Conservation (phyloP, 2,888 invertebrate genomes). For the Listrodromus nycthemerus region DNA sequence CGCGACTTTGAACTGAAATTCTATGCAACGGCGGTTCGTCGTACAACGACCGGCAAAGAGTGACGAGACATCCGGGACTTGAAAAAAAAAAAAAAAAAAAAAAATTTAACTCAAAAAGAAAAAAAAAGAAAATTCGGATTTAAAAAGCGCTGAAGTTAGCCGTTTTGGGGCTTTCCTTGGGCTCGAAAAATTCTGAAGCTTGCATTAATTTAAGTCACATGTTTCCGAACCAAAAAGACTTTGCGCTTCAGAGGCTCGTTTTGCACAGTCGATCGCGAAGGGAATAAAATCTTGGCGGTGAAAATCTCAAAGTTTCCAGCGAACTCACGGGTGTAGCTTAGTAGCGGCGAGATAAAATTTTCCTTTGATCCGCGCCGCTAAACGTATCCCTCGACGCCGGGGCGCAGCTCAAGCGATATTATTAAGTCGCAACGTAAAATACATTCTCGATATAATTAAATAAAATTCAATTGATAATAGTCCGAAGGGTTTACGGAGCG, state of each 20-base stretch:
- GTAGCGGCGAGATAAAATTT: conserved; percentile 52
- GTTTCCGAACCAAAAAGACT: too few species aligned
- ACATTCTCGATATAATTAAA: conserved; percentile 64
- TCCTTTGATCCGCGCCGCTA: conserved; percentile 51
- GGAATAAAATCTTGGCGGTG: not conserved
- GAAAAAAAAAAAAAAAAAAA: conserved; percentile 21
- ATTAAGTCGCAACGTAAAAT: conserved; percentile 49
- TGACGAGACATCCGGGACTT: conserved; percentile 61
- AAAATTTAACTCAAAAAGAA: not conserved
- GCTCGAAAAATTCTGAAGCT: not conserved
- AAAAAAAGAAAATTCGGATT: not conserved
- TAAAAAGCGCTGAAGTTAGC: not conserved
- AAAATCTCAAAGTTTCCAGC: not conserved
- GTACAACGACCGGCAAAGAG: conserved; percentile 19
- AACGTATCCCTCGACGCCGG: not conserved
- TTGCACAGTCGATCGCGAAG: not conserved
- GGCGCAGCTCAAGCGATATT: not conserved
- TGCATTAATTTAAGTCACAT: too few species aligned
- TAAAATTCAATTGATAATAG: conserved; percentile 63
- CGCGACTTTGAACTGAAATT: conserved; percentile 27
- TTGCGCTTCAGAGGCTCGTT: not conserved
- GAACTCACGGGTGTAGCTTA: conserved; percentile 22
- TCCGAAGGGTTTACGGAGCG: conserved; percentile 18
- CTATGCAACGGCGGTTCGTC: not conserved
- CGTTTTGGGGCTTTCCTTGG: not conserved